Evolutionary conservation across 2,797 vertebrate genomes (phyloP).

Genomic region (Amniataba percoides): DNA sequence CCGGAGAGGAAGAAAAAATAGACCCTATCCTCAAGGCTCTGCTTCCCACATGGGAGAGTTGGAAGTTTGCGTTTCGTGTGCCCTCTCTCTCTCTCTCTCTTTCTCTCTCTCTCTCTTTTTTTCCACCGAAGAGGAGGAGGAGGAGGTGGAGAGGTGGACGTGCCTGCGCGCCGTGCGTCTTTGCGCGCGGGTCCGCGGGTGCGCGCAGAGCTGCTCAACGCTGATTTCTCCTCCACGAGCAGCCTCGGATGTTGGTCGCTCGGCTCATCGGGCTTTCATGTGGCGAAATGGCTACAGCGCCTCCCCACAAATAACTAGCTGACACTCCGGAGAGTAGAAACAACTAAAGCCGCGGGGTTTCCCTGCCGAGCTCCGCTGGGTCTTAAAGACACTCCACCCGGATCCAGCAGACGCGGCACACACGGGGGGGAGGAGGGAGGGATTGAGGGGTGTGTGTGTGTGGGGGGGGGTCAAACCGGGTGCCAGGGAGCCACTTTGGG

Average conservation of each 20-base stretch:
- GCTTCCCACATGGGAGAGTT: slow-evolving; percentile 84
- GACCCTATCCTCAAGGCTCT: slow-evolving; percentile 72
- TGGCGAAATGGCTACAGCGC: slow-evolving; percentile 87
- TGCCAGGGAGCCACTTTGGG: slow-evolving; percentile 10
- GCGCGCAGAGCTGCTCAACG: slow-evolving; percentile 76
- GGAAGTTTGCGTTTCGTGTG: slow-evolving; percentile 78
- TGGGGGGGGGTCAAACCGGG: slow-evolving; percentile 39
- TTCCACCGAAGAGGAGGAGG: slow-evolving; percentile 76
- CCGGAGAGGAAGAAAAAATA: slow-evolving; percentile 55
- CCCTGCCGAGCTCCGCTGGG: slow-evolving; percentile 84
- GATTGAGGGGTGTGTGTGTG: too few relatives aligned
- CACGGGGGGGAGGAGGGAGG: neutral
- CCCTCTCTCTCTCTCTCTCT: slow-evolving; percentile 55
- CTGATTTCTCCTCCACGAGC: slow-evolving; percentile 71
- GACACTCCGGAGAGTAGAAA: slow-evolving; percentile 84
- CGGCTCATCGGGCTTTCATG: slow-evolving; percentile 83
- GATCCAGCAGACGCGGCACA: slow-evolving; percentile 24
- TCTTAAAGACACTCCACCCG: slow-evolving; percentile 81
- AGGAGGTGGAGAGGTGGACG: slow-evolving; percentile 72
- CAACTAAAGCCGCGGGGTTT: slow-evolving; percentile 84
- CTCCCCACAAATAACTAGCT: slow-evolving; percentile 87
- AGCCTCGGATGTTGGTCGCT: slow-evolving; percentile 80
- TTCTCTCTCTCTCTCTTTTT: slow-evolving; percentile 43
- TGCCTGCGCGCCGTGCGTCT: slow-evolving; percentile 64
- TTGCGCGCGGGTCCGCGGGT: slow-evolving; percentile 53